Evolutionary conservation across 2,888 invertebrate species (phyloP).

Genomic region (Craniophora ligustri): DNA sequence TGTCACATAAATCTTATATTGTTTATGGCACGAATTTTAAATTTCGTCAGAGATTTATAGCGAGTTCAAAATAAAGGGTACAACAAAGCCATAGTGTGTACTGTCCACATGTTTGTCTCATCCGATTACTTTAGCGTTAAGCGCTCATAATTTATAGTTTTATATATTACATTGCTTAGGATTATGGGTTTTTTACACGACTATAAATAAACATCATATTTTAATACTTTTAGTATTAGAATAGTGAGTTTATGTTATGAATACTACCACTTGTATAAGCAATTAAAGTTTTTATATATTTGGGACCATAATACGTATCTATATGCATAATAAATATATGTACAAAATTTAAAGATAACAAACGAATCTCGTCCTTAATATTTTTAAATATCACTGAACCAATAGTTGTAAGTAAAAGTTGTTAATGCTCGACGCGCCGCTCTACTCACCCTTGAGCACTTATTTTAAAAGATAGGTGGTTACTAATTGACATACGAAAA

Average conservation of each 20-base stretch:
- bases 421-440: slow-evolving; percentile 25
- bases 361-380: slow-evolving; percentile 4
- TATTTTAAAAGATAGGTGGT: slow-evolving; percentile 30
- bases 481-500: slow-evolving; percentile 35
- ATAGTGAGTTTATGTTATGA: background rate
- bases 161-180: slow-evolving; percentile 39
- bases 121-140: slow-evolving; percentile 49
- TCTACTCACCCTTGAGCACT: slow-evolving; percentile 45
- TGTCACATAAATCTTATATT: slow-evolving; percentile 24
- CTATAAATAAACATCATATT: slow-evolving; percentile 41
- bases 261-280: background rate
- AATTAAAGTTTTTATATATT: slow-evolving; percentile 1
- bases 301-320: too few relatives aligned
- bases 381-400: slow-evolving; percentile 25
- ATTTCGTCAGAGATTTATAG: slow-evolving; percentile 50
- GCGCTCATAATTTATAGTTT: slow-evolving; percentile 49
- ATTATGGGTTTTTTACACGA: slow-evolving; percentile 30
- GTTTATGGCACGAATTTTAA: slow-evolving; percentile 44
- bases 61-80: slow-evolving; percentile 42
- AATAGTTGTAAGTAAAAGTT: slow-evolving; percentile 33
- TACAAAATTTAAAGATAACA: too few relatives aligned
- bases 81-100: slow-evolving; percentile 49
- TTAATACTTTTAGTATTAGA: slow-evolving; percentile 10
- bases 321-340: too few relatives aligned
- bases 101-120: slow-evolving; percentile 56